Conservation (phyloP, 2,797 vertebrate species). For the Periparus ater region DNA sequence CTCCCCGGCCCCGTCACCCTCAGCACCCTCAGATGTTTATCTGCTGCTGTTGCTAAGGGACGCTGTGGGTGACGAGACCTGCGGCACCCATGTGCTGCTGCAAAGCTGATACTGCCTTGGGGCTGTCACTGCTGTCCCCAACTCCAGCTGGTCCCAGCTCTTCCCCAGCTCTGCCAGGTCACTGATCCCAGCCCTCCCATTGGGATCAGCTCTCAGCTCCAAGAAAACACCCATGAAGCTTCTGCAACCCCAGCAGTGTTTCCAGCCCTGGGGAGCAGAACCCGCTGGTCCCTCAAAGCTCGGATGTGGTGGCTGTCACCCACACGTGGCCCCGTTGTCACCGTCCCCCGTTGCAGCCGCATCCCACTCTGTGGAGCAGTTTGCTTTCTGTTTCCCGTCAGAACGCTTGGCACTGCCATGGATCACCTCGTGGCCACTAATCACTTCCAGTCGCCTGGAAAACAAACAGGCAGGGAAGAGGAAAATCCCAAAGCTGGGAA, state of each 20-base stretch:
- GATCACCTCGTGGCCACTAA: neutral
- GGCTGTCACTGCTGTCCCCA: neutral
- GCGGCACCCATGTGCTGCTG: rapidly evolving
- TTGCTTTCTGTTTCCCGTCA: neutral
- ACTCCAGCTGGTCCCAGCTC: neutral
- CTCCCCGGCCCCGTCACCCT: neutral
- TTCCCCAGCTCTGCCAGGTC: neutral
- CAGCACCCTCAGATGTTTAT: neutral
- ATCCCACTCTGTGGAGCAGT: neutral
- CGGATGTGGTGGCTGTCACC: slow-evolving; percentile 17
- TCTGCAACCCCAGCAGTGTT: neutral
- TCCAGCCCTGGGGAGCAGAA: neutral
- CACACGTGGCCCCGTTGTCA: neutral
- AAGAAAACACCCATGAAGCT: neutral
- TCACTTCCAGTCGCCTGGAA: neutral
- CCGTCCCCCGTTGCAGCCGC: neutral
- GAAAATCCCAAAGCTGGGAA: neutral
- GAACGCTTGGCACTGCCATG: neutral
- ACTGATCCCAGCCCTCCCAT: neutral
- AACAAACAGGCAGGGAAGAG: neutral
- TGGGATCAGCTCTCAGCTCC: neutral
- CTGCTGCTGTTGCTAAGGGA: neutral
- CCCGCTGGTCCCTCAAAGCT: rapidly evolving
- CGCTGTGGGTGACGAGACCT: neutral
- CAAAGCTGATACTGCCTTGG: rapidly evolving